Conservation (phyloP, 2,797 vertebrate species). For the Sibirionetta formosa region DNA sequence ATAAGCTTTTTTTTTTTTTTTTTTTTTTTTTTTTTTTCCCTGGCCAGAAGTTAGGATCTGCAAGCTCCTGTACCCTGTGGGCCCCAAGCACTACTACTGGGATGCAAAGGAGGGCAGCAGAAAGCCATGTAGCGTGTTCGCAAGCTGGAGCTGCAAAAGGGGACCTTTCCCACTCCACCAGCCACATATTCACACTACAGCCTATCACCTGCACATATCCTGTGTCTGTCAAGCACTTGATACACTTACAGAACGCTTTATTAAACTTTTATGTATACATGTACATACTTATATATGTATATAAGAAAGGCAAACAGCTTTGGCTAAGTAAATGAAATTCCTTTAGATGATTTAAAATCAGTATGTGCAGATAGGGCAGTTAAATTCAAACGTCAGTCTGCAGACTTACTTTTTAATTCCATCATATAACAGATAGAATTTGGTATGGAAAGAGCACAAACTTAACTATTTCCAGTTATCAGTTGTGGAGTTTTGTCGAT, state of each 20-base stretch:
- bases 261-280: background rate
- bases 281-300: background rate
- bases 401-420: background rate
- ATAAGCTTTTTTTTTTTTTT: background rate
- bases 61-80: background rate
- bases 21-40: no score
- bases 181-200: background rate
- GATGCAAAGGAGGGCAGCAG: background rate
- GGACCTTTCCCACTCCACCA: background rate
- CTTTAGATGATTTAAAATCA: background rate
- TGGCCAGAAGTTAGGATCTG: background rate
- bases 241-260: background rate
- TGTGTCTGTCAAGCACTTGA: fast-evolving
- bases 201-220: background rate
- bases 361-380: background rate
- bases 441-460: background rate
- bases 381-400: background rate
- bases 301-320: background rate
- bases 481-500: fast-evolving
- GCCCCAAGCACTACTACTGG: background rate
- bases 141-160: background rate
- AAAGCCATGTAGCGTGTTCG: background rate
- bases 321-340: background rate
- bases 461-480: background rate
- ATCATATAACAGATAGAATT: background rate